A percentile compares a stretch with the other conserved stretches of the same genome.
Conservation (phyloP, 2,888 invertebrate genomes). For the Masnerella sp. region DNA sequence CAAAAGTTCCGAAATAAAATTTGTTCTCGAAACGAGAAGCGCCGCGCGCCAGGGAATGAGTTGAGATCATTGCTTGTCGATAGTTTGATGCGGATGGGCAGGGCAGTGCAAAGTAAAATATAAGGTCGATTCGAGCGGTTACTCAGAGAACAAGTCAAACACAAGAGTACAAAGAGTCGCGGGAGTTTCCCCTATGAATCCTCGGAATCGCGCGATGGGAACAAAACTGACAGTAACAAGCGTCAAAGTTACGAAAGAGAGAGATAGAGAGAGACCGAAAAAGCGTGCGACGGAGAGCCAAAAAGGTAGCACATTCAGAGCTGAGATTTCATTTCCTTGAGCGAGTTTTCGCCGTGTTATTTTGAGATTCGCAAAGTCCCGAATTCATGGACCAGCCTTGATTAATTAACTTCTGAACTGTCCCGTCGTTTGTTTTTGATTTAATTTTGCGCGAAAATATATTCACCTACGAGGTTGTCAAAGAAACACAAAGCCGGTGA, state of each 20-base stretch:
- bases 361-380: conserved; percentile 10
- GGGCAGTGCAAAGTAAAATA: conserved; percentile 66
- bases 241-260: conserved; percentile 2
- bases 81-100: conserved; percentile 27
- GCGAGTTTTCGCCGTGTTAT: conserved; percentile 27
- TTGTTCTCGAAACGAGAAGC: conserved; percentile 46
- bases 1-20: conserved; percentile 54
- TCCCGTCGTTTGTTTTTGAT: conserved; percentile 38
- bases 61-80: conserved; percentile 53
- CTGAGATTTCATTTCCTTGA: conserved; percentile 43
- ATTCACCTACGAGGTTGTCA: conserved; percentile 33
- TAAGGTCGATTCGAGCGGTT: conserved; percentile 66
- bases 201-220: conserved; percentile 11
- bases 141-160: conserved; percentile 69
- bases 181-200: conserved; percentile 23
- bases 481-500: conserved; percentile 22
- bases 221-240: conserved; percentile 42
- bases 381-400: background rate
- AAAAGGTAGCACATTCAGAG: conserved; percentile 9
- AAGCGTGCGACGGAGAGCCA: background rate
- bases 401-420: conserved; percentile 39
- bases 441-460: conserved; percentile 37
- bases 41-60: conserved; percentile 34
- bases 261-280: background rate
- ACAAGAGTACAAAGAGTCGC: conserved; percentile 59